Base-by-base conservation (phyloP, 2,113 vertebrate species). In the Nanorana parkeri region DNA sequence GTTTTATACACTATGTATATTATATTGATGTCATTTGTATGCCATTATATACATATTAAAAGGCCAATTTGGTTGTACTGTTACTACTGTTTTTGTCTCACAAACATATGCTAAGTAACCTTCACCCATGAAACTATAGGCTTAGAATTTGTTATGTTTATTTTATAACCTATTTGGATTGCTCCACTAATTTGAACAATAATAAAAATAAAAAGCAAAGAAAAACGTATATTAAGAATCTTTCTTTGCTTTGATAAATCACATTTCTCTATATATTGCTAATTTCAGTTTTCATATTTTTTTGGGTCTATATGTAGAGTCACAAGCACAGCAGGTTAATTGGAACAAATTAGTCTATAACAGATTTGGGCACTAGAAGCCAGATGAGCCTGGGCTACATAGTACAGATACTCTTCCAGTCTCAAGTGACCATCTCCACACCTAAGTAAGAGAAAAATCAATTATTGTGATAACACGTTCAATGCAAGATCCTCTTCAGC, bases 401-500 rank as follows among this genome's bases (percentile, higher is more conserved):
- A 26, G 11, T 23, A 26, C 21, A 55, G 54, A 41, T 58, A 66
- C 52, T 51, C n/a, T 41, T 20, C 61, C 23, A 56, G 10, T 81
- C 64, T 65, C 54, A 76, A 84, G 63, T n/a, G 72, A 41, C 36
- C 24, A 69, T 28, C 47, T 80, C 47, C 32, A 76, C 41, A 83
- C 7, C 80, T 66, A 24, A 72, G n/a, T 75, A 71, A 61, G 15
- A 78, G 51, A 52, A 78, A 77, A 77, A 66, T 68, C 69, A 63
- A 79, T 80, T 74, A 64, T 69, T 23, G 56, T 65, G 60, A 83
- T 85, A 67, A 83, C 66, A 63, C 24, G 75, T 51, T 76, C 65
- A 74, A 85, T 75, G 65, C 19, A 79, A 78, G 54, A 74, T 56
- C 26, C 47, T 77, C 55, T 76, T 69, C 63, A 51, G 56, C 56